Conservation (phyloP, 2,797 vertebrate species). For the Leuciscus waleckii region DNA sequence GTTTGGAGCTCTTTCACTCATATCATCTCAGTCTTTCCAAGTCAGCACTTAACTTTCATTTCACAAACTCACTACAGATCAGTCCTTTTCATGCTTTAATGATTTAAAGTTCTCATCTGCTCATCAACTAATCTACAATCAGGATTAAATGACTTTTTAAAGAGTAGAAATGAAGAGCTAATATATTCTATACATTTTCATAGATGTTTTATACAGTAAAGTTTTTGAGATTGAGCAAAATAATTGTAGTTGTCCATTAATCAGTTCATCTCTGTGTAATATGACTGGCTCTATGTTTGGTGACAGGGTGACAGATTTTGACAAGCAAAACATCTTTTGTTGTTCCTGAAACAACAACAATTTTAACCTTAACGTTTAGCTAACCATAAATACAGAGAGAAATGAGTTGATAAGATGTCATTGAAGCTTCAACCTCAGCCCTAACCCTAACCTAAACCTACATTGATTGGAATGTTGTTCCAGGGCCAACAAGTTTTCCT, state of each 20-base stretch:
- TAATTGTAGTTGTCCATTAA: background rate
- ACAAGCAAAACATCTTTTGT: background rate
- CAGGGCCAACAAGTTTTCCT: background rate
- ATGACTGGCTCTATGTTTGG: background rate
- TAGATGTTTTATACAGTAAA: background rate
- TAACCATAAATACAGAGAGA: background rate
- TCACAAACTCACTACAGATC: conserved; percentile 6
- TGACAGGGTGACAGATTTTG: background rate
- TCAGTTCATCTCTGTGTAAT: background rate
- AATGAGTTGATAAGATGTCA: background rate
- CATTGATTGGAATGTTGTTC: background rate
- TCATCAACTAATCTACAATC: background rate
- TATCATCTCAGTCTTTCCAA: conserved; percentile 6
- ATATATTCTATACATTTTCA: background rate
- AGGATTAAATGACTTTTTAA: background rate
- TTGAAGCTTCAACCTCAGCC: background rate
- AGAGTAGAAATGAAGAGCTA: background rate
- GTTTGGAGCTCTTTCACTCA: conserved; percentile 49
- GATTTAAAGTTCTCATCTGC: conserved; percentile 3
- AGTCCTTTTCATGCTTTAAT: background rate
- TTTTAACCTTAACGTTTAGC: background rate
- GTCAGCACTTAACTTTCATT: background rate
- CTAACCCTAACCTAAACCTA: background rate
- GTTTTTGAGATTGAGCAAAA: background rate
- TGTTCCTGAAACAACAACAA: background rate